phyloP scores from a whole-genome alignment of 2,113 vertebrate genomes.

The Sarotherodon lohbergeri region DNA sequence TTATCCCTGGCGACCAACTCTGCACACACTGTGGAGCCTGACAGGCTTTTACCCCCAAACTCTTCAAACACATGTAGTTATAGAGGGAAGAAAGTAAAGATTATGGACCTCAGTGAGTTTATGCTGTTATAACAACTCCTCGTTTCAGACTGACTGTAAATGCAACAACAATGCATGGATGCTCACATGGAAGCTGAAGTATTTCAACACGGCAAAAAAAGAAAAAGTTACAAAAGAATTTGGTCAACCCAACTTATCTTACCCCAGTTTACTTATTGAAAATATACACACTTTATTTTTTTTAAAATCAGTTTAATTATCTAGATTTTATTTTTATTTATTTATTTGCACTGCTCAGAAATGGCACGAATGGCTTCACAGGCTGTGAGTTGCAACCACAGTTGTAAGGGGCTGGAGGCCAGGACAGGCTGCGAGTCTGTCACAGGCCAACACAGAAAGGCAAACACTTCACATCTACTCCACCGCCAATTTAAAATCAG shows the following conservation, averaged over 20 bases:
- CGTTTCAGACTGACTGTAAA: not conserved
- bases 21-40: conserved; percentile 29
- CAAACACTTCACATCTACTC: not conserved
- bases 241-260: not conserved
- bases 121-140: not conserved
- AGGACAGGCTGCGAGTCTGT: not conserved
- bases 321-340: not conserved
- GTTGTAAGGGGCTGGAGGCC: not conserved
- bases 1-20: conserved; percentile 38
- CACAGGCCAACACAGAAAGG: not conserved
- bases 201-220: not conserved
- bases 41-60: conserved; percentile 56
- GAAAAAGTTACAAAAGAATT: not conserved
- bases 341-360: not conserved
- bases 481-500: not conserved
- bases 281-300: not conserved
- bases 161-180: not conserved
- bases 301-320: not conserved
- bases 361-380: not conserved
- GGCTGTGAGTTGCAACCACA: not conserved
- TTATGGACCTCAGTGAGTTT: not conserved
- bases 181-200: not conserved
- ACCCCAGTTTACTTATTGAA: not conserved
- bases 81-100: not conserved
- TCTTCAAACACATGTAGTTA: conserved; percentile 9